Evolutionary conservation across 2,113 vertebrate species (phyloP), one percentile per base, ranked within the genome.

Genomic region (Lamprotornis superbus): DNA sequence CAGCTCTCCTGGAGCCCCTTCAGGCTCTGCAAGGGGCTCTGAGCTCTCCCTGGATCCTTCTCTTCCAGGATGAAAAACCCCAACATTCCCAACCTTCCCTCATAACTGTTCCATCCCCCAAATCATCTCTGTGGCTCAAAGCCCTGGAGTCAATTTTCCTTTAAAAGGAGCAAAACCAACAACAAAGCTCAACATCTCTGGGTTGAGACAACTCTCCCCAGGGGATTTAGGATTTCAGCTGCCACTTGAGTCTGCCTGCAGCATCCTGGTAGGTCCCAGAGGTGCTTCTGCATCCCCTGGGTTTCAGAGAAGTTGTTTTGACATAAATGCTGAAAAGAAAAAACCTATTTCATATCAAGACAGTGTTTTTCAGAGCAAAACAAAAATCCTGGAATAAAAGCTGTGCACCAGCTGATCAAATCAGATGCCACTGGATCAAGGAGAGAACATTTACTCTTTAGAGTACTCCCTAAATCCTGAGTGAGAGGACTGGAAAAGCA

Each of bases 21-120:
- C 0, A 68, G 55, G 23, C 24, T 0, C 75, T 55, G 24, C 0
- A 1, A 47, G 40, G 10, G 20, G 27, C 52, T 65, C 68, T 24
- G 15, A 67, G 60, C 8, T 59, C 12, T n/a, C 52, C 52, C 44
- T 74, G 52, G 33, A 74, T 0, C 68, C 57, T 39, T 18, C n/a
- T 17, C 53, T 6, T 37, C 52, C 76, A 49, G 30, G 23, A 0
- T 31, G 35, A 80, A 23, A 42, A 25, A 0, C 0, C 31, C 44
- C 22, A 53, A 2, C 28, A 1, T 11, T 22, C 46, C 4, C 53
- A 60, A n/a, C 61, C 61, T 30, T 53, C 5, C 53, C 68, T 23
- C 33, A 10, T 1, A 23, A 4, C 44, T 44, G 31, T 11, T 50
- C 69, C 69, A 82, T 15, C 23, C 42, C 60, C 11, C 33, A 59